Base-by-base conservation (phyloP, 2,888 invertebrate species). In the Creontiades dilutus region DNA sequence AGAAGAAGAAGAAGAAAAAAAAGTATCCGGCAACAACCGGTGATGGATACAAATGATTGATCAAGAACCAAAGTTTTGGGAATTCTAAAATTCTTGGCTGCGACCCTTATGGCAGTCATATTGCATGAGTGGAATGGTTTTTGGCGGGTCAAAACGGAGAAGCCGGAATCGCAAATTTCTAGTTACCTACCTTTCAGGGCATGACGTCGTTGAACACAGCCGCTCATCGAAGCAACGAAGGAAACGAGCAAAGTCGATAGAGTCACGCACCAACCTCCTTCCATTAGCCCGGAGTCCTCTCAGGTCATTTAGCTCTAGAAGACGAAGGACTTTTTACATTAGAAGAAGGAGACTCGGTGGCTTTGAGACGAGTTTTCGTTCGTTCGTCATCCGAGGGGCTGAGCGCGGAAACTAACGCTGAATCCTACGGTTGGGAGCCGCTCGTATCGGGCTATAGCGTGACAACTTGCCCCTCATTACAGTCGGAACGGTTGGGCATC, bases 401-500 rank as follows among this genome's bases (percentile, higher is more conserved):
- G 68, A 68, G 5, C 68, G 19, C 9, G 12, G 12, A 23, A 23
- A 68, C 68, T 68, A 68, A 68, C 23, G 68, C 27, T n/a, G 68
- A 68, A 23, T 68, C 68, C 23, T 23, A 68, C 23, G 23, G 68
- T 0, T 11, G 11, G 68, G 2, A 37, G 37, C n/a, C 61, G 19
- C 19, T 68, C 27, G 46, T 78, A 78, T 78, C 46, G 78, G 78
- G 78, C 78, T 9, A 78, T 78, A 78, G 78, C 78, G 78, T 78
- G 78, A 78, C 78, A 78, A 47, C 46, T 78, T 46, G 46, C 16
- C 78, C 78, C 78, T 37, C 78, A 78, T 78, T 78, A 78, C 78
- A 37, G 46, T n/a, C 78, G 4, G 14, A 76, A 37, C 46, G 37
- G 78, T 16, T 52, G 16, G 52, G 28, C 75, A 75, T 75, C 75